Base-by-base conservation (phyloP, 2,797 vertebrate species). In the Falco novaeseelandiae region DNA sequence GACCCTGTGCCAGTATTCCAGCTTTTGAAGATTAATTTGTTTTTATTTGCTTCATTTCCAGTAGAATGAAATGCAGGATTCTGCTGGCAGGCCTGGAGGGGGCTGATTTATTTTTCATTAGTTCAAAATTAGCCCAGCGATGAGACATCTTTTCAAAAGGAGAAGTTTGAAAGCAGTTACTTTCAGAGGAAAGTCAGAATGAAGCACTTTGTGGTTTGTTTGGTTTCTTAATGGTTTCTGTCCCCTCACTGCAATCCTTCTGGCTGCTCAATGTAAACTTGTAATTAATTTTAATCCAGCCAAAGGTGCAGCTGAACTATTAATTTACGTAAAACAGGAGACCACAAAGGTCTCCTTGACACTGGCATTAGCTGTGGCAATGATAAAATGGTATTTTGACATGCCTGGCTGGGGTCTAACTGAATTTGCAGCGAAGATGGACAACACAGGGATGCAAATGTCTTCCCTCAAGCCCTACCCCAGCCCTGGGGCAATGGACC, bases 151-250 rank as follows among this genome's bases (percentile, higher is more conserved):
- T 94, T 87, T 89, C 90, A 84, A 94, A 94, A 87, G 63, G 71
- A 85, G 90, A 86, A 54, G 77, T 76, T 54, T 67, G 72, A 54
- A 63, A 93, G 85, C 0, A 0, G 85, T 38, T 57, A 19, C 88
- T 86, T 74, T 86, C 90, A 69, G 86, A 77, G 46, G 87, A 90
- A 90, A 83, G 40, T 78, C 74, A 62, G 74, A 93, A 87, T 0
- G 27, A 85, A 90, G 93, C 54, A 93, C 92, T 95, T 71, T 81
- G 93, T 58, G 94, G 93, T 93, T 96, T 94, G 93, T 90, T 94
- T 95, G 94, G 92, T 83, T 93, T 96, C 66, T 61, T 86, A 67
- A 94, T 92, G 70, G 77, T 65, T 95, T 97, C 93, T 96, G 80
- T 81, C 76, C 83, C 73, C 63, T 84, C 84, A 14, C 70, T 82